Conservation (phyloP, 1,140 invertebrate species). For the Ylistrum balloti region DNA sequence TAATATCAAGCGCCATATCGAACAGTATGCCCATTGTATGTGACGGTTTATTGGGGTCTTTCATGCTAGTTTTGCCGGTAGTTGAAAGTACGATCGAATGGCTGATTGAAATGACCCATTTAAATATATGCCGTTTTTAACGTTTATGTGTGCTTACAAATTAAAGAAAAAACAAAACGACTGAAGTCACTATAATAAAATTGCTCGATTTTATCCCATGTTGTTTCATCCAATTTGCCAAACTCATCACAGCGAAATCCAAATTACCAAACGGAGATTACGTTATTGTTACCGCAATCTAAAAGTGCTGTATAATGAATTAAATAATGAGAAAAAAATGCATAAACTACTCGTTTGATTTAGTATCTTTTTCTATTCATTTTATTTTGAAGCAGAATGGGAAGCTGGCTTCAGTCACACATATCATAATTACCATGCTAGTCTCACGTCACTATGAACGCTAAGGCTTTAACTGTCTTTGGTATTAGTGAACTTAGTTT, state of each 20-base stretch:
- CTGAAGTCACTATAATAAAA: not conserved
- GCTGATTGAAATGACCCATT: slow-evolving; percentile 18
- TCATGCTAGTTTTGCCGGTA: not conserved
- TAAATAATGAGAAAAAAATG: not conserved
- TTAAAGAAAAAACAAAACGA: not conserved
- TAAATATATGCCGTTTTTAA: not conserved
- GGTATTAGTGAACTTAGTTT: not conserved
- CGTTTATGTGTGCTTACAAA: slow-evolving; percentile 27
- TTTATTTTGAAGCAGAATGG: not conserved
- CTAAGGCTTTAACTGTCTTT: not conserved
- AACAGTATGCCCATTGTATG: too few relatives aligned
- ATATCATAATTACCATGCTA: not conserved
- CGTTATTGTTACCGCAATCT: not conserved
- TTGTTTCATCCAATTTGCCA: slow-evolving; percentile 25
- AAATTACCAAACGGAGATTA: slow-evolving; percentile 2
- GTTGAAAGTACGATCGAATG: not conserved
- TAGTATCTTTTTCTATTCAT: slow-evolving; percentile 20
- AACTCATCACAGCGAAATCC: not conserved
- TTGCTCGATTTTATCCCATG: not conserved
- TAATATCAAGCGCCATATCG: too few relatives aligned
- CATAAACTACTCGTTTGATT: not conserved
- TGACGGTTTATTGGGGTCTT: not conserved
- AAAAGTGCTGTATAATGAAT: slow-evolving; percentile 18
- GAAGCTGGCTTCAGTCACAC: slow-evolving; percentile 3
- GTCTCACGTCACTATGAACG: not conserved